A percentile compares a stretch with the other conserved stretches of the same genome.
Evolutionary conservation across 2,113 vertebrate species (phyloP).

Genomic region (Lynx canadensis): DNA sequence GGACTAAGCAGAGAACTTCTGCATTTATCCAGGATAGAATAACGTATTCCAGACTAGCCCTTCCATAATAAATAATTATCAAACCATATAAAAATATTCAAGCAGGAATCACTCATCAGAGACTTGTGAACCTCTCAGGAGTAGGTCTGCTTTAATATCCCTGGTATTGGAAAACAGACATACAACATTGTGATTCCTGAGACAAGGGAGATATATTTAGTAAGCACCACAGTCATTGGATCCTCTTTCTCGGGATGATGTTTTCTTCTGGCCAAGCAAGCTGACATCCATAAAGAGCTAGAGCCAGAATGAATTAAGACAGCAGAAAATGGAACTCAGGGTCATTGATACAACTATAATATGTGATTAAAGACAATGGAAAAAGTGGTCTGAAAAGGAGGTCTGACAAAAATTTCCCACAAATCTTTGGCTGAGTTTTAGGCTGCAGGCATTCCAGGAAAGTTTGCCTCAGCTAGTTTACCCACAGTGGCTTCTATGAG

Average conservation of each 20-base stretch:
- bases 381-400: background rate
- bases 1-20: background rate
- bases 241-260: background rate
- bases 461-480: background rate
- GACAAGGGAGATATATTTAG: background rate
- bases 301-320: background rate
- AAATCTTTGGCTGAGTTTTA: background rate
- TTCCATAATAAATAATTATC: background rate
- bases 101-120: background rate
- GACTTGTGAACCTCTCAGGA: background rate
- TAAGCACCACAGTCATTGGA: background rate
- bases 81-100: background rate
- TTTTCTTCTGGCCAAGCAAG: background rate
- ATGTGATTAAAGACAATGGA: background rate
- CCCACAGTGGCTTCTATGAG: background rate
- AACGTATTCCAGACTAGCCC: background rate
- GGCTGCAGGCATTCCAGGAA: background rate
- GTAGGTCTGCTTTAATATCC: background rate
- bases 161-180: background rate
- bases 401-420: background rate
- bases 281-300: background rate
- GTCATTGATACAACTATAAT: background rate
- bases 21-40: background rate
- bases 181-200: background rate
- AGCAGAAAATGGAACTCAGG: background rate